These are phyloP conservation scores for Spilarctia lutea DNA, from an alignment of 2,888 invertebrate species.

Conservation along the genomic window DNA sequence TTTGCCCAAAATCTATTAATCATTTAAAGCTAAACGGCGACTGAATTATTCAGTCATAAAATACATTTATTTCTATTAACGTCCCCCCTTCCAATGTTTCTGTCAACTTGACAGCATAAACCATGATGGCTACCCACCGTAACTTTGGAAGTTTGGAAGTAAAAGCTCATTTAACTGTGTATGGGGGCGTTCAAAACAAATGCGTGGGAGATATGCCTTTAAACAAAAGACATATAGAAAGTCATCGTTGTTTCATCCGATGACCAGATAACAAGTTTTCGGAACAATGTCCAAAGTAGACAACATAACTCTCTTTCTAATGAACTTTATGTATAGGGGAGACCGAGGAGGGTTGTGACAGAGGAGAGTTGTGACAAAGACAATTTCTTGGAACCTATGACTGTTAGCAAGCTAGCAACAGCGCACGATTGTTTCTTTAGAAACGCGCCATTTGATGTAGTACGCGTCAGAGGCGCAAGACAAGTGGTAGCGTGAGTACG, in stretches of 20 bases:
- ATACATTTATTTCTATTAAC: constrained; percentile 16
- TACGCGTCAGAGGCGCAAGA: too few relatives aligned
- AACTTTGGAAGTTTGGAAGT: constrained; percentile 37
- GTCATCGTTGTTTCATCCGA: constrained; percentile 42
- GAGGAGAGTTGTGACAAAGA: too few relatives aligned
- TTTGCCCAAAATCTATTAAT: not conserved
- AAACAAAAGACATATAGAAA: constrained; percentile 67
- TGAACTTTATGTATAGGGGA: not conserved
- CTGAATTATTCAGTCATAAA: constrained; percentile 13
- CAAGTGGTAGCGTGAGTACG: too few relatives aligned
- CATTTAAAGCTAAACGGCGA: not conserved
- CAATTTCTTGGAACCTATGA: too few relatives aligned
- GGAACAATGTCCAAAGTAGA: constrained; percentile 45
- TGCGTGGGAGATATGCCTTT: constrained; percentile 71
- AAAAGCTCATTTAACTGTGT: constrained; percentile 40
- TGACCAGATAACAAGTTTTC: constrained; percentile 59
- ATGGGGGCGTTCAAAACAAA: constrained; percentile 62
- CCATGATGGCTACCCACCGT: constrained; percentile 13
- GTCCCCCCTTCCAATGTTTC: constrained; percentile 7
- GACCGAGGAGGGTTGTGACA: too few relatives aligned
- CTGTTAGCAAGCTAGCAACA: too few relatives aligned
- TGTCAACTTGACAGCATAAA: constrained; percentile 10
- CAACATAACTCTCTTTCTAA: not conserved
- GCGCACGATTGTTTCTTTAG: too few relatives aligned
- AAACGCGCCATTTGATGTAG: too few relatives aligned